phyloP scores from a whole-genome alignment of 1,140 invertebrate species.

The Micrasema longulum region DNA sequence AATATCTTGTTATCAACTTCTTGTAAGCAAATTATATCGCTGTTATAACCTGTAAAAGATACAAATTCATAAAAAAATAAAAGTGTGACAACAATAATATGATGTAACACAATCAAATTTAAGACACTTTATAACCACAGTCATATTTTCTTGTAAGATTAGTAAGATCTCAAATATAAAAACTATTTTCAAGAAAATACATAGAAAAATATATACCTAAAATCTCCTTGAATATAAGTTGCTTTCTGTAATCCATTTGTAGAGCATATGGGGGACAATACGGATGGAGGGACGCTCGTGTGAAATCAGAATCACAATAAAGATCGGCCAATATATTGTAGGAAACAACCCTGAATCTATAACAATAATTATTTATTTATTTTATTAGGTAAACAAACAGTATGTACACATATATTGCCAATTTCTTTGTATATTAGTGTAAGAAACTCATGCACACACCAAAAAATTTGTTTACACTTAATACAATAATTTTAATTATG shows the following conservation, averaged over 20 bases:
- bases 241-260: constrained; percentile 87
- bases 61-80: constrained; percentile 18
- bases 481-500: too few species aligned
- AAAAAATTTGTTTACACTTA: too few species aligned
- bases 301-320: constrained; percentile 86
- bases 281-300: constrained; percentile 78
- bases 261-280: constrained; percentile 86
- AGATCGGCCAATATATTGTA: constrained; percentile 92
- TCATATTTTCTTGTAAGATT: too few species aligned
- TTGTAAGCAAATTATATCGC: constrained; percentile 91
- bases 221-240: constrained; percentile 86
- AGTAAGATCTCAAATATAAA: too few species aligned
- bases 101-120: too few species aligned
- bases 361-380: constrained; percentile 1
- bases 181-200: too few species aligned
- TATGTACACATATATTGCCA: too few species aligned
- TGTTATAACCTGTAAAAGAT: constrained; percentile 84
- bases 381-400: too few species aligned
- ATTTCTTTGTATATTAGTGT: too few species aligned
- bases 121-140: too few species aligned
- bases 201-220: constrained; percentile 76
- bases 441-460: too few species aligned
- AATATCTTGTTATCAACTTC: constrained; percentile 90
- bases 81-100: too few species aligned
- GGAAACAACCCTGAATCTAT: constrained; percentile 82